Percentiles rank a stretch among this genome's conserved stretches.
phyloP scores from a whole-genome alignment of 2,888 invertebrate species.

The Pegoplata infirma region DNA sequence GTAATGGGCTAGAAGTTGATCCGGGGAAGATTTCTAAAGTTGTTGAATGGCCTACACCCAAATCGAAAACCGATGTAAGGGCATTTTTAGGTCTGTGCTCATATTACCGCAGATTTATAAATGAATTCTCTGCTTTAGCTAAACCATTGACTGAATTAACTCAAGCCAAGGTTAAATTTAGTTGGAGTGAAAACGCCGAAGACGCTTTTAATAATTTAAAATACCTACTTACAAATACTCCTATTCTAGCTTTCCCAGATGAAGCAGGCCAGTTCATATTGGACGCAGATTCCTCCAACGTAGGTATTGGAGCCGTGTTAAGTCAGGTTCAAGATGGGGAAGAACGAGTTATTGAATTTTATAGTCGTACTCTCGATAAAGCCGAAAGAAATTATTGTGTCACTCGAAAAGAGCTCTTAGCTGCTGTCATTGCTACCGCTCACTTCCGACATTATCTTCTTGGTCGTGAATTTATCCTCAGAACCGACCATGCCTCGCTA shows the following conservation, averaged over 20 bases:
- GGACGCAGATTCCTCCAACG: constrained; percentile 35
- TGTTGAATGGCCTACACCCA: no score
- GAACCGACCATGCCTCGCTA: no score
- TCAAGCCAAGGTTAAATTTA: no score
- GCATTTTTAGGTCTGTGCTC: constrained; percentile 37
- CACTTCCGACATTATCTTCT: no score
- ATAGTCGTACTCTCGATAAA: constrained; percentile 31
- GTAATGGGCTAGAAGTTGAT: no score
- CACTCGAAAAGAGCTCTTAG: background rate
- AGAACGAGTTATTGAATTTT: constrained; percentile 46
- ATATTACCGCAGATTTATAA: constrained; percentile 35
- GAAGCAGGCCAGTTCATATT: constrained; percentile 31
- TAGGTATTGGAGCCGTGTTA: constrained; percentile 40
- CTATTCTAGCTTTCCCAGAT: constrained; percentile 24
- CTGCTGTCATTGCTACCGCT: no score
- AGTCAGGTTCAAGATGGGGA: constrained; percentile 31
- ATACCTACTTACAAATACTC: constrained; percentile 17
- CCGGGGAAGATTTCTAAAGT: no score
- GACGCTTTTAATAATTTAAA: constrained; percentile 9
- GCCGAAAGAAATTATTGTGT: constrained; percentile 39
- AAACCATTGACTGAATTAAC: no score
- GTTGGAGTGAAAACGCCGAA: no score
- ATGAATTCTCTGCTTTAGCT: background rate
- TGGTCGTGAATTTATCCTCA: no score
- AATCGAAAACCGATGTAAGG: background rate